phyloP scores from a whole-genome alignment of 2,113 vertebrate species.

The Lophochroa leadbeateri region DNA sequence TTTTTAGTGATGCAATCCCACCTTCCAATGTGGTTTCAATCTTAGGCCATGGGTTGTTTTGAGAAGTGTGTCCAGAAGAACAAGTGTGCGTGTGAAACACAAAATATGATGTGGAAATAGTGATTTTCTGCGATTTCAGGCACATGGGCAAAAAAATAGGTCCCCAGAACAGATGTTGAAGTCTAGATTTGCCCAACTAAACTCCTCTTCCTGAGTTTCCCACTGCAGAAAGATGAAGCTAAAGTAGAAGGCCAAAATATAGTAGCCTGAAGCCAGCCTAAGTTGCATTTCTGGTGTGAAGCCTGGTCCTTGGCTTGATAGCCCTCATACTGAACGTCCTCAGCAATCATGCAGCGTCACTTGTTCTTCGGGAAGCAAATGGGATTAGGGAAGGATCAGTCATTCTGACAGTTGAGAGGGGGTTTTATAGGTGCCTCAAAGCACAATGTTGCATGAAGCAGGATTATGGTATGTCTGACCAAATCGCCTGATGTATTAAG shows the following conservation, averaged over 20 bases:
- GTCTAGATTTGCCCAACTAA: background rate
- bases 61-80: background rate
- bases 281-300: background rate
- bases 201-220: background rate
- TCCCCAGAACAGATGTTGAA: background rate
- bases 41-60: background rate
- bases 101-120: background rate
- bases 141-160: background rate
- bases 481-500: rapidly evolving
- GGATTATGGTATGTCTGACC: constrained; percentile 15
- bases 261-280: background rate
- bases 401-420: background rate
- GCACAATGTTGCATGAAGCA: background rate
- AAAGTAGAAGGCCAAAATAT: background rate
- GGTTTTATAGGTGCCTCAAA: background rate
- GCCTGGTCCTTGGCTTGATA: background rate
- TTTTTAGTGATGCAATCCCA: background rate
- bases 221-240: background rate
- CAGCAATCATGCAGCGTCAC: background rate
- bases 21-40: background rate
- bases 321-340: background rate
- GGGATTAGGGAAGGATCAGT: constrained; percentile 42
- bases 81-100: rapidly evolving
- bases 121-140: background rate
- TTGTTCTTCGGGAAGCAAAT: constrained; percentile 12